Conservation (phyloP, 1,140 invertebrate genomes). For the Leptinotarsa defecta region DNA sequence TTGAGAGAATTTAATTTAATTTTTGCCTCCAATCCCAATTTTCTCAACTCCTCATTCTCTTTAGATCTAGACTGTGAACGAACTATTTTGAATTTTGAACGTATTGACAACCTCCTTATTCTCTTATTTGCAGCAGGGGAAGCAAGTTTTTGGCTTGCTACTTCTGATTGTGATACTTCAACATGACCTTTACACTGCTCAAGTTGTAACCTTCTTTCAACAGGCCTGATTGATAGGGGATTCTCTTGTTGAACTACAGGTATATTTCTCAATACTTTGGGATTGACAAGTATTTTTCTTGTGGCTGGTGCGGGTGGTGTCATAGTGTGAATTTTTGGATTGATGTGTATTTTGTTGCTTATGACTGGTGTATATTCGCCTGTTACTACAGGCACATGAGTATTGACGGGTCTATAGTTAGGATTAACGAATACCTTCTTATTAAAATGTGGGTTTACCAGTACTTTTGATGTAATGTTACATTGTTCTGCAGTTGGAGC, state of each 20-base stretch:
- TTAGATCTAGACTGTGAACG: conserved; percentile 12
- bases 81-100: conserved; percentile 47
- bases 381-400: background rate
- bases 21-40: conserved; percentile 15
- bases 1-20: conserved; percentile 24
- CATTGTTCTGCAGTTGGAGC: background rate
- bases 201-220: no score
- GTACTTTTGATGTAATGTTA: conserved; percentile 39
- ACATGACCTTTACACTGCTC: no score
- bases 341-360: conserved; percentile 37
- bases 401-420: conserved; percentile 37
- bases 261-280: conserved; percentile 36
- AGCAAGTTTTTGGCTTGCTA: no score
- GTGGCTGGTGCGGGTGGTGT: conserved; percentile 2
- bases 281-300: conserved; percentile 42
- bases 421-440: conserved; percentile 51
- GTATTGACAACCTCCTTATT: conserved; percentile 40
- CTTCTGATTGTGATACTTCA: no score
- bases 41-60: background rate
- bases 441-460: conserved; percentile 51
- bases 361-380: background rate
- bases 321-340: conserved; percentile 31
- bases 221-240: no score
- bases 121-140: conserved; percentile 3
- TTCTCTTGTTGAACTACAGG: conserved; percentile 17